A percentile compares a stretch with the other conserved stretches of the same genome.
These are phyloP conservation scores for Rostratula benghalensis DNA, from an alignment of 2,113 vertebrate genomes.

Conservation along the genomic window DNA sequence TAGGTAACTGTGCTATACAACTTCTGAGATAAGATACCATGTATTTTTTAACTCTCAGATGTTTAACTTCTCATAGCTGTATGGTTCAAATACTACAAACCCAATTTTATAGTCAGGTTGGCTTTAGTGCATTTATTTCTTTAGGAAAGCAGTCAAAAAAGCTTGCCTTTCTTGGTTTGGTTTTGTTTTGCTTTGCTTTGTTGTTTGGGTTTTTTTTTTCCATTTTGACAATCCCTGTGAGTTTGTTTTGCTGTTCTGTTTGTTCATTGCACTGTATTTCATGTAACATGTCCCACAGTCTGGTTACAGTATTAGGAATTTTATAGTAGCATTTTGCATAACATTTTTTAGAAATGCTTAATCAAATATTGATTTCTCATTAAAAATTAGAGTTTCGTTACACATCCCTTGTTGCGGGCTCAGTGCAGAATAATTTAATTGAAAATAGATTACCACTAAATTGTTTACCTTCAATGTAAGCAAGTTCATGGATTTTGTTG, in stretches of 20 bases:
- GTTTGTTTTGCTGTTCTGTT: neutral
- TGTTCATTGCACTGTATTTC: neutral
- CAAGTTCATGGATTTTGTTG: neutral
- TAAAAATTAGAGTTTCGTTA: neutral
- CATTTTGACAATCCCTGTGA: neutral
- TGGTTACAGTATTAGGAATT: neutral
- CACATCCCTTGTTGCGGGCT: neutral
- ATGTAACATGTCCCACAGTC: neutral
- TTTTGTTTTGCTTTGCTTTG: neutral
- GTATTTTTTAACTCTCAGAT: neutral
- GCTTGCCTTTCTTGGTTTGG: rapidly evolving
- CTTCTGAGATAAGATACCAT: neutral
- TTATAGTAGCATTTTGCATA: neutral
- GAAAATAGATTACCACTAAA: neutral
- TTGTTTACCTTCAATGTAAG: neutral
- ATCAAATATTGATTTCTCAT: neutral
- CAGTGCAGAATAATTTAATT: neutral
- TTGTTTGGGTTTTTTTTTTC: neutral
- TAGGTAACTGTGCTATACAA: neutral
- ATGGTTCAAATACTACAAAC: neutral
- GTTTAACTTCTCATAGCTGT: neutral
- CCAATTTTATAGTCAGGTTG: neutral
- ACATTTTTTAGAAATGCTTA: neutral
- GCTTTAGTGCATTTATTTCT: neutral
- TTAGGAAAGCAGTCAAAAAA: neutral